These are phyloP conservation scores for Chaenocephalus aceratus DNA, from an alignment of 2,113 vertebrate genomes.

Conservation along the genomic window DNA sequence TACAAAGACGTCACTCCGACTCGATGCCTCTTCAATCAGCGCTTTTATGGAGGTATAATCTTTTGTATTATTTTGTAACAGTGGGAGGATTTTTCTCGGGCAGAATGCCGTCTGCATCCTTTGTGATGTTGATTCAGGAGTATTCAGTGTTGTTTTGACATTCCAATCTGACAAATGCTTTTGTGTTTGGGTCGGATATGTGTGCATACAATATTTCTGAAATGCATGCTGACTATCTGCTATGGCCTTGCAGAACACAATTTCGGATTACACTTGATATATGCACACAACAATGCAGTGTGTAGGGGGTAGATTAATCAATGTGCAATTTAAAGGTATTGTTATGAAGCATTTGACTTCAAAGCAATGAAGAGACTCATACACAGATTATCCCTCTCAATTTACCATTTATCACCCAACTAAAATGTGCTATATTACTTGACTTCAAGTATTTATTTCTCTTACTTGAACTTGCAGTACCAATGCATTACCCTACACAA, in stretches of 20 bases:
- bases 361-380: no score
- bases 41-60: constrained; percentile 43
- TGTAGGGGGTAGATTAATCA: background rate
- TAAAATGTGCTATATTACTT: no score
- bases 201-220: constrained; percentile 20
- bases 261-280: constrained; percentile 8
- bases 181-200: constrained; percentile 39
- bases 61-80: constrained; percentile 59
- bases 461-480: background rate
- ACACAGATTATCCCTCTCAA: no score
- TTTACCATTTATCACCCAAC: no score
- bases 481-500: background rate
- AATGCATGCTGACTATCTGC: constrained; percentile 25
- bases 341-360: no score
- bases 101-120: constrained; percentile 36
- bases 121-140: constrained; percentile 48
- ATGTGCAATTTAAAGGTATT: background rate
- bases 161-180: constrained; percentile 43
- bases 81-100: constrained; percentile 42
- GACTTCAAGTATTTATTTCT: background rate
- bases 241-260: constrained; percentile 27
- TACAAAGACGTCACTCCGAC: constrained; percentile 46
- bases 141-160: constrained; percentile 56
- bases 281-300: constrained; percentile 13
- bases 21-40: constrained; percentile 37